These are phyloP conservation scores for Daktulosphaira vitifoliae DNA, from an alignment of 1,140 invertebrate genomes.

Conservation along the genomic window DNA sequence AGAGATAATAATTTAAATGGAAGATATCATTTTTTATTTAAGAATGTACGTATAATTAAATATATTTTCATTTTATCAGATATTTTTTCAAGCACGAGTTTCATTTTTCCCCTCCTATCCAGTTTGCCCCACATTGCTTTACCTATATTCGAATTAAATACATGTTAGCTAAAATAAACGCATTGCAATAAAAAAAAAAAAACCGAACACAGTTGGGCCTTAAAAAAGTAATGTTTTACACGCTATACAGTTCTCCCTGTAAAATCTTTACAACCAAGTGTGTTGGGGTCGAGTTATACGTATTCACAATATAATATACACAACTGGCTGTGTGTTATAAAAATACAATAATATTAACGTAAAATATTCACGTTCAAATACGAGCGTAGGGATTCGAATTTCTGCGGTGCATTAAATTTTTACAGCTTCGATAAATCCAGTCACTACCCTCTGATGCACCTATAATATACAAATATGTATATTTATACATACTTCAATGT, in stretches of 20 bases:
- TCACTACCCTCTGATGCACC: neutral
- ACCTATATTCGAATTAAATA: no score
- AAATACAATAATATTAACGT: constrained; percentile 29
- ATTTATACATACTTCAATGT: constrained; percentile 21
- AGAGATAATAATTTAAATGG: no score
- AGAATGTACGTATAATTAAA: no score
- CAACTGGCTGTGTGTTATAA: constrained; percentile 2
- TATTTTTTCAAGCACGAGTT: no score
- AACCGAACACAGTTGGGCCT: no score
- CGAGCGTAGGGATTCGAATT: constrained; percentile 14
- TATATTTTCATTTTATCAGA: no score
- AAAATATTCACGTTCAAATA: constrained; percentile 32
- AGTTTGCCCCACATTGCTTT: no score
- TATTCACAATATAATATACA: neutral
- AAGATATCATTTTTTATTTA: no score
- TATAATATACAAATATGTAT: neutral
- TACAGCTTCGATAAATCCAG: constrained; percentile 29
- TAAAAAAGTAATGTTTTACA: no score
- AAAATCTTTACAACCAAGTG: neutral
- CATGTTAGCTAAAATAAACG: no score
- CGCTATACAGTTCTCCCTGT: no score
- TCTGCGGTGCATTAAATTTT: constrained; percentile 33
- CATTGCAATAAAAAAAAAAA: no score
- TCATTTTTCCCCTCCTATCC: constrained; percentile 1
- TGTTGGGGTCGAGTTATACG: constrained; percentile 7